Base-by-base conservation (phyloP, 1,140 invertebrate species). In the Drosophila melanogaster region DNA sequence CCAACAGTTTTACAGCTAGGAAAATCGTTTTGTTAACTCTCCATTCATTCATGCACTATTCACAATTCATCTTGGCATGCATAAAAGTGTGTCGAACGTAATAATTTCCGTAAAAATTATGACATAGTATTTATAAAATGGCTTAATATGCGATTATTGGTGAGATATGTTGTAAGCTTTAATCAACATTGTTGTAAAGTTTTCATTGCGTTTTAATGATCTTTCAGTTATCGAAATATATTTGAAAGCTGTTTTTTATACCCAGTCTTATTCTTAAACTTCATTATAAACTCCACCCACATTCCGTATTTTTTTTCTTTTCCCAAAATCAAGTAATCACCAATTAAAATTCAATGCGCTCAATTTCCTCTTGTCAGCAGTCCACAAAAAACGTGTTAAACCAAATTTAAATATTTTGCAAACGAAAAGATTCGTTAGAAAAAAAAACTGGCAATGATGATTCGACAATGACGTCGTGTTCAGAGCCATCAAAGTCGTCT, bases 401-500 rank as follows among this genome's bases (percentile, higher is more conserved):
- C 12, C 22, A 44, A 56, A 71, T 71, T 71, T 49, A 57, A 70
- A 69, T 70, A 56, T 38, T 70, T 40, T 47, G 41, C 47, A 61
- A 59, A 26, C 4, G 12, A 22, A 22, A 22, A 22, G 33, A 49
- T 49, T 46, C 44, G 14, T 12, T n/a, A n/a, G n/a, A n/a, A n/a
- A 44, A 51, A 53, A 49, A 30, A 60, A 7, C 35, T 19, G 37
- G 12, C 15, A 11, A 38, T 61, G 43, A 77, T 69, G 53, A 71
- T 41, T 61, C 53, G 44, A 47, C 41, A 67, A 77, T 79, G 79
- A 83, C 79, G 69, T 79, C 51, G 76, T 69, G 74, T 75, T 79
- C 46, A 77, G 46, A 58, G 74, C 57, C 58, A 81, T 74, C 67
- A 55, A 60, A 72, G 60, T 30, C 57, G 38, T 69, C 50, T 66